Percentiles rank a stretch among this genome's conserved stretches.
Conservation (phyloP, 2,888 invertebrate genomes). For the Drosophila rellima region DNA sequence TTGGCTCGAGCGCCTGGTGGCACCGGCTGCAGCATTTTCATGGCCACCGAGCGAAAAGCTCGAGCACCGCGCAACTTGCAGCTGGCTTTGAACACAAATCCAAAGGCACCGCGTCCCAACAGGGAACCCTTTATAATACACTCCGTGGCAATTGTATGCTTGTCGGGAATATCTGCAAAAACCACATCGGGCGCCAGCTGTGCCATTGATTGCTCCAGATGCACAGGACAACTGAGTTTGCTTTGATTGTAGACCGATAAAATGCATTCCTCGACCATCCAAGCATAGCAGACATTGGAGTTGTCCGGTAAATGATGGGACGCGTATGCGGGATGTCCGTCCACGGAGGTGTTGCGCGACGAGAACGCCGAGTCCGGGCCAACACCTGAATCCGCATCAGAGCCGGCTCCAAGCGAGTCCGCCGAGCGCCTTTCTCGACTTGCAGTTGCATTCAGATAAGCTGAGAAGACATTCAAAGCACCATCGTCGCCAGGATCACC, state of each 20-base stretch:
- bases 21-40: slow-evolving; percentile 98
- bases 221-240: slow-evolving; percentile 91
- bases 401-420: slow-evolving; percentile 87
- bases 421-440: slow-evolving; percentile 78
- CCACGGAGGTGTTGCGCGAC: slow-evolving; percentile 93
- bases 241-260: slow-evolving; percentile 92
- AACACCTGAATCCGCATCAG: slow-evolving; percentile 95
- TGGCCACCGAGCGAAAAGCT: slow-evolving; percentile 91
- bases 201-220: slow-evolving; percentile 90
- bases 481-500: slow-evolving; percentile 77
- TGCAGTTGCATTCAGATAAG: slow-evolving; percentile 81
- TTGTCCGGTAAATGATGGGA: slow-evolving; percentile 82
- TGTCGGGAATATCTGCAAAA: slow-evolving; percentile 94
- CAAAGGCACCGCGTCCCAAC: slow-evolving; percentile 98
- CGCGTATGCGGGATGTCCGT: slow-evolving; percentile 88
- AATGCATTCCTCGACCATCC: slow-evolving; percentile 99
- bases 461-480: slow-evolving; percentile 80
- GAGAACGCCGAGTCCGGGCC: slow-evolving; percentile 93
- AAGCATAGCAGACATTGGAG: slow-evolving; percentile 88
- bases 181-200: slow-evolving; percentile 97
- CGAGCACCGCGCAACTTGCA: slow-evolving; percentile 88
- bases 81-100: slow-evolving; percentile 95
- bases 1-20: slow-evolving; percentile 89
- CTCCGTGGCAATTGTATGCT: slow-evolving; percentile 92
- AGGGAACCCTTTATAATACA: slow-evolving; percentile 91